Evolutionary conservation across 2,797 vertebrate species (phyloP).

Genomic region (Tragopan temminckii): DNA sequence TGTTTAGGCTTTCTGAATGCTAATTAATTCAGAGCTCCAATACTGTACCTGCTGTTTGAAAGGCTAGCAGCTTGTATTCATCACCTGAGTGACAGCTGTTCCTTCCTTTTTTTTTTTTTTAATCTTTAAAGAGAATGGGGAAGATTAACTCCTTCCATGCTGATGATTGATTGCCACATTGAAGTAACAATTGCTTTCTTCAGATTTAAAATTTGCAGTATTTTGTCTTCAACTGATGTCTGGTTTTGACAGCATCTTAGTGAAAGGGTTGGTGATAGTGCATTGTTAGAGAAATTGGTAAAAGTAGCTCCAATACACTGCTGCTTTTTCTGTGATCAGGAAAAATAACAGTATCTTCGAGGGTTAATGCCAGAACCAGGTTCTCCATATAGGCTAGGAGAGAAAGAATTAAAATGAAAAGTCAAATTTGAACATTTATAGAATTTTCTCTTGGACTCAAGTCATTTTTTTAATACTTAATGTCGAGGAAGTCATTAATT

Average conservation of each 20-base stretch:
- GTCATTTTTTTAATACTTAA: background rate
- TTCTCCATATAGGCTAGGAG: background rate
- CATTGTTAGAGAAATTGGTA: background rate
- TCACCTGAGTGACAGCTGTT: constrained; percentile 84
- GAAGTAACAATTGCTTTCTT: constrained; percentile 1
- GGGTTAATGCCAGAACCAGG: background rate
- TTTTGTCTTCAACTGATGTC: background rate
- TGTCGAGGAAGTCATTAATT: constrained; percentile 5
- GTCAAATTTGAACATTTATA: background rate
- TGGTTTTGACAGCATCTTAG: constrained; percentile 29
- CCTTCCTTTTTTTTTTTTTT: constrained; percentile 69
- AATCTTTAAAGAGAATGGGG: constrained; percentile 55
- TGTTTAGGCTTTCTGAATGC: constrained; percentile 77
- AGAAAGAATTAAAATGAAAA: background rate
- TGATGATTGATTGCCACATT: constrained; percentile 53
- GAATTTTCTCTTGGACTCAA: background rate
- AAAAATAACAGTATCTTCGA: background rate
- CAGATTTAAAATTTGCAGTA: background rate
- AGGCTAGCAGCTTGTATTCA: constrained; percentile 83
- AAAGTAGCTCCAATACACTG: background rate
- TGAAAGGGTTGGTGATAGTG: background rate
- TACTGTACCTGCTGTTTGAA: constrained; percentile 80
- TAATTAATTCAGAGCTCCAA: constrained; percentile 83
- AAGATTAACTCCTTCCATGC: constrained; percentile 76
- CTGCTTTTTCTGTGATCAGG: background rate